Conservation (phyloP, 2,797 vertebrate species). For the Mastacembelus armatus region DNA sequence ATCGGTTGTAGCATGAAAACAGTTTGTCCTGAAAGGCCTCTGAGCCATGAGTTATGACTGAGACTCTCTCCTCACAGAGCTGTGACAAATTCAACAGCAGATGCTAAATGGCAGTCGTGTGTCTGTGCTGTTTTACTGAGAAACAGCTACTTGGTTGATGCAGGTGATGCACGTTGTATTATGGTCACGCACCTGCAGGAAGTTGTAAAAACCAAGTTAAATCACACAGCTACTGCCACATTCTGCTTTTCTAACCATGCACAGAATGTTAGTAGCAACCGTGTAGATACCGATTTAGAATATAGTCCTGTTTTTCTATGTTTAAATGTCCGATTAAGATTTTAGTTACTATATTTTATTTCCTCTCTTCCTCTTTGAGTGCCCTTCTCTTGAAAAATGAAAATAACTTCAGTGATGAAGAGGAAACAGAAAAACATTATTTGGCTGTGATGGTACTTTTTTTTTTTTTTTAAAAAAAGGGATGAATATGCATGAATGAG, state of each 20-base stretch:
- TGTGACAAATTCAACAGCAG: conserved; percentile 42
- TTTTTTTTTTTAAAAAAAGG: too few relatives aligned
- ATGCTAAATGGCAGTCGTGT: conserved; percentile 15
- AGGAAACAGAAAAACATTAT: not conserved
- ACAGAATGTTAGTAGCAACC: too few relatives aligned
- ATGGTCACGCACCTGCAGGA: not conserved
- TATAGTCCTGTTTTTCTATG: too few relatives aligned
- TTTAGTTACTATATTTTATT: not conserved
- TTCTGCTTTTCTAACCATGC: too few relatives aligned
- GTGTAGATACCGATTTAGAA: too few relatives aligned
- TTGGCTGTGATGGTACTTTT: not conserved
- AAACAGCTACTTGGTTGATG: conserved; percentile 12
- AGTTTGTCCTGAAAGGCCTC: conserved; percentile 17
- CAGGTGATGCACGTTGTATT: conserved; percentile 2
- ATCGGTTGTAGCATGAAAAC: conserved; percentile 26
- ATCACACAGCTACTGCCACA: not conserved
- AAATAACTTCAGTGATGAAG: not conserved
- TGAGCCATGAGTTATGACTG: conserved; percentile 28
- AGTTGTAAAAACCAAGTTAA: not conserved
- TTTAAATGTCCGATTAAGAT: too few relatives aligned
- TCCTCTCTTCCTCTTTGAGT: not conserved
- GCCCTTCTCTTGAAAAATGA: not conserved
- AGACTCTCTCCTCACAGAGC: conserved; percentile 23
- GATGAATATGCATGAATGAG: not conserved
- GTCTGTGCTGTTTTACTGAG: conserved; percentile 14